Conservation (phyloP, 2,888 invertebrate species). For the Phortica magna region DNA sequence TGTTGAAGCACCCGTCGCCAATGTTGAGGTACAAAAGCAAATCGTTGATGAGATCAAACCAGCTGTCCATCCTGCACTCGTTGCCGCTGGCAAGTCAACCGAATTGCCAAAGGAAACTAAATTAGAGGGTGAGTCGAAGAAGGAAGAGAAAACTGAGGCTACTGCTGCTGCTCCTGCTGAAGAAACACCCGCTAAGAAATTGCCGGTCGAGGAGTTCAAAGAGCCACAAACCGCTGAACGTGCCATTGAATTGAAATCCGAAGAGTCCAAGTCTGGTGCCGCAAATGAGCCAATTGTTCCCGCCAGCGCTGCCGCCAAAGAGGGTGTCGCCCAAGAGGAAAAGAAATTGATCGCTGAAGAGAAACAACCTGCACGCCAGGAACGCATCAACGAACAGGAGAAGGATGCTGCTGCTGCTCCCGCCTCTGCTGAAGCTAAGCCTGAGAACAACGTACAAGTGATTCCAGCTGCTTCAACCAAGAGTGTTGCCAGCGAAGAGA, state of each 20-base stretch:
- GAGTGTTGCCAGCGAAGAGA: conserved; percentile 23
- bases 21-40: conserved; percentile 53
- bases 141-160: conserved; percentile 43
- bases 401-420: conserved; percentile 38
- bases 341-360: conserved; percentile 54
- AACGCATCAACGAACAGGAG: conserved; percentile 54
- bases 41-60: conserved; percentile 55
- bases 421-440: conserved; percentile 29
- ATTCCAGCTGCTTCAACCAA: conserved; percentile 39
- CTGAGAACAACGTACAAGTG: conserved; percentile 51
- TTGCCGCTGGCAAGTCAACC: conserved; percentile 49
- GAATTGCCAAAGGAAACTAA: conserved; percentile 41
- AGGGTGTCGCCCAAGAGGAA: conserved; percentile 45
- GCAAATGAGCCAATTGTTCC: conserved; percentile 38
- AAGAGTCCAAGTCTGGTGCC: conserved; percentile 24
- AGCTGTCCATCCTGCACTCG: conserved; percentile 44
- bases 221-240: conserved; percentile 40
- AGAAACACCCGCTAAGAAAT: conserved; percentile 43
- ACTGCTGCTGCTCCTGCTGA: conserved; percentile 36
- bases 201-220: conserved; percentile 31
- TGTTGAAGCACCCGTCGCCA: conserved; percentile 51
- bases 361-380: conserved; percentile 62
- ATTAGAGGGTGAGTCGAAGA: conserved; percentile 47
- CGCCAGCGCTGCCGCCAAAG: conserved; percentile 41
- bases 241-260: conserved; percentile 46